Conservation (phyloP, 2,113 vertebrate genomes). For the Tychaedon coryphoeus region DNA sequence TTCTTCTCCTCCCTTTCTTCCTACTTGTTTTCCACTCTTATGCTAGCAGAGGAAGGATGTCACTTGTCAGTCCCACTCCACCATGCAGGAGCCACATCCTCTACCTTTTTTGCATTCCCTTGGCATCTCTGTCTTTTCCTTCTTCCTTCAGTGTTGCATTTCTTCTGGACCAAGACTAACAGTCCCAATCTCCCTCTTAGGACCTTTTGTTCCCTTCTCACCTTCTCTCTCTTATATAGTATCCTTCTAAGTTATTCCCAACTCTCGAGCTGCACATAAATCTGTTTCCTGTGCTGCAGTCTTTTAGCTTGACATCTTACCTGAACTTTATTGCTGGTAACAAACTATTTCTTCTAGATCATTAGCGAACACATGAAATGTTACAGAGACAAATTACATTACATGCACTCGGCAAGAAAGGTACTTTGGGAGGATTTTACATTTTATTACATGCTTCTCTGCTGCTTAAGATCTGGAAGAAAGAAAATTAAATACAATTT, state of each 20-base stretch:
- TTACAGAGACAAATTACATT: not conserved
- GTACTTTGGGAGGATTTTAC: not conserved
- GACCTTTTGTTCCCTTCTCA: not conserved
- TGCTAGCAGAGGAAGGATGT: not conserved
- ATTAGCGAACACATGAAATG: not conserved
- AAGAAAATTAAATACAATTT: not conserved
- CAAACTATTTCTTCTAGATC: not conserved
- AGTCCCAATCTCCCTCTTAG: not conserved
- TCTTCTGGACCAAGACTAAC: not conserved
- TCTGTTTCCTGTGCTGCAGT: not conserved
- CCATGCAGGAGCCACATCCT: not conserved
- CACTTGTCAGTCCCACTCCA: not conserved
- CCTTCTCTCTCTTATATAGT: not conserved
- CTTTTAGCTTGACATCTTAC: not conserved
- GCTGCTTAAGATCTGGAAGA: not conserved
- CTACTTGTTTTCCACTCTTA: not conserved
- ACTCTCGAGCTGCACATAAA: not conserved
- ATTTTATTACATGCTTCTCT: not conserved
- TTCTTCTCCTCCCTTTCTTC: not conserved
- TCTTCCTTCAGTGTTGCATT: not conserved
- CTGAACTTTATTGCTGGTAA: constrained; percentile 2
- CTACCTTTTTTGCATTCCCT: not conserved
- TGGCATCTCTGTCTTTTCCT: not conserved
- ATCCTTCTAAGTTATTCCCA: not conserved
- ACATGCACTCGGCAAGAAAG: not conserved